A percentile compares a stretch with the other conserved stretches of the same genome.
Evolutionary conservation across 1,140 invertebrate genomes (phyloP).

Genomic region (Paraescarpia echinospica): DNA sequence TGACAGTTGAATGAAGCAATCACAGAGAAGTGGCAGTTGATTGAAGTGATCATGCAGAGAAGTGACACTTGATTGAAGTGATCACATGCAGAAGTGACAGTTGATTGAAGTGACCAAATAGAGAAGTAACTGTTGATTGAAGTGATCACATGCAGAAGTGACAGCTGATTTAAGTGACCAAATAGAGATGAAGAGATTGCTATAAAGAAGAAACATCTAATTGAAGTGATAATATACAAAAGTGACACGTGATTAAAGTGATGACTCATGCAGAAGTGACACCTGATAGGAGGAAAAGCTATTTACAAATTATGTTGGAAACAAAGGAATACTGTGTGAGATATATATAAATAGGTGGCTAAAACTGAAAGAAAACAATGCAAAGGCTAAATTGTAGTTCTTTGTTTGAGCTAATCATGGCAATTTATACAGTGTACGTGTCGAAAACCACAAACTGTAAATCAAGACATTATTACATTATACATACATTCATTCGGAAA

Average conservation of each 20-base stretch:
- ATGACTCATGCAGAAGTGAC: neutral
- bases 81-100: neutral
- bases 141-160: neutral
- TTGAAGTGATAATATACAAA: neutral
- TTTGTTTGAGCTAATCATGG: neutral
- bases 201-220: too few species aligned
- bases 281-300: neutral
- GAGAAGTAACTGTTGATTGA: neutral
- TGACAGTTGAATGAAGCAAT: neutral
- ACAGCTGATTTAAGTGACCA: neutral
- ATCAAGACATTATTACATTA: neutral
- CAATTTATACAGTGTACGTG: neutral
- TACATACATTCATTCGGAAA: neutral
- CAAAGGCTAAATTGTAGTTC: neutral
- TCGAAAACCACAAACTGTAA: neutral
- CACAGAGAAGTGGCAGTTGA: neutral
- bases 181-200: neutral
- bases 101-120: neutral
- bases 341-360: neutral
- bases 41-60: neutral
- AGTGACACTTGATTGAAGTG: neutral
- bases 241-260: neutral
- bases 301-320: neutral
- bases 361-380: neutral
- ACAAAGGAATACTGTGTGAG: neutral